These are phyloP conservation scores for Drosophila vallismaia DNA, from an alignment of 2,888 invertebrate genomes.

Conservation along the genomic window DNA sequence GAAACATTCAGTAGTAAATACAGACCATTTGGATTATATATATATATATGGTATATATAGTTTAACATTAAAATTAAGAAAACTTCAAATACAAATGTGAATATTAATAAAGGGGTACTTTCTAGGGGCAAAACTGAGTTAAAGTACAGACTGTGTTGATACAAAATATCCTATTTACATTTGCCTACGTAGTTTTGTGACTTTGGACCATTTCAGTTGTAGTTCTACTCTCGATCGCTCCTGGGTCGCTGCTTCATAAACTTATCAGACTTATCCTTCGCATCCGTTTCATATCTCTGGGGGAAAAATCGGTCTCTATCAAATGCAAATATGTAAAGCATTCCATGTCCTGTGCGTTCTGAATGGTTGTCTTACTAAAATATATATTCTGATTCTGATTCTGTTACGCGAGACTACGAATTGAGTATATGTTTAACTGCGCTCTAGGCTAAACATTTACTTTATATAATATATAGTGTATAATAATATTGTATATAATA, in stretches of 20 bases:
- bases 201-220: conserved; percentile 73
- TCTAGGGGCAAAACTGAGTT: conserved; percentile 16
- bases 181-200: conserved; percentile 58
- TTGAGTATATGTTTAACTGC: conserved; percentile 8
- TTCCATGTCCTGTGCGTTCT: conserved; percentile 72
- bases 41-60: conserved; percentile 26
- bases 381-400: conserved; percentile 52
- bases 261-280: conserved; percentile 69
- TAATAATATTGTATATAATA: conserved; percentile 33
- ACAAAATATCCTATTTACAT: conserved; percentile 42
- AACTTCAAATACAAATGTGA: conserved; percentile 30
- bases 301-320: conserved; percentile 74
- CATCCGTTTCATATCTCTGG: conserved; percentile 15
- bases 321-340: conserved; percentile 75
- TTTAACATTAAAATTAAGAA: conserved; percentile 42
- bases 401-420: conserved; percentile 7
- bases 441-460: conserved; percentile 31
- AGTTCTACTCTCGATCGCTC: conserved; percentile 35
- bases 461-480: conserved; percentile 39
- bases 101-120: conserved; percentile 15
- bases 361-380: conserved; percentile 67
- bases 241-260: conserved; percentile 23
- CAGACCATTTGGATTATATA: conserved; percentile 38
- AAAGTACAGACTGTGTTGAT: conserved; percentile 46
- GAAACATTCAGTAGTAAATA: conserved; percentile 31